Base-by-base conservation (phyloP, 2,797 vertebrate species). In the Denticeps clupeoides region DNA sequence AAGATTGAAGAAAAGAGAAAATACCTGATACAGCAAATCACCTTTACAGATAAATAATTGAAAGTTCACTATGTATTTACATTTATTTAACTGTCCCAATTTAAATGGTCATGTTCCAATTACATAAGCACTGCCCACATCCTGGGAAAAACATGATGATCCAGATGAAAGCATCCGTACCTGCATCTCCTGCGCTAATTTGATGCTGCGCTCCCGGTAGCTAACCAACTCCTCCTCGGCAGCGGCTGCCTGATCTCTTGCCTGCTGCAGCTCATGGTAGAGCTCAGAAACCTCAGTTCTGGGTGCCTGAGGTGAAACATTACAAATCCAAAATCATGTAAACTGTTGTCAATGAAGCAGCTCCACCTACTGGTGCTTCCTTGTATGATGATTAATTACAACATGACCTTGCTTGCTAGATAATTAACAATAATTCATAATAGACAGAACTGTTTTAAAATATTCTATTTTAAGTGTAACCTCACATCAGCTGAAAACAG, bases 151-250 rank as follows among this genome's bases (percentile, higher is more conserved):
- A n/a, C n/a, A n/a, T n/a, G n/a, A n/a, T n/a, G n/a, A n/a, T n/a
- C n/a, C n/a, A n/a, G n/a, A n/a, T n/a, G n/a, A n/a, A n/a, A n/a
- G n/a, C n/a, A n/a, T 33, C 4, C 21, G 7, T 61, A 82, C 79
- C 41, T 51, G 45, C 3, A 90, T 72, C 4, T 89, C 79, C 49
- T 85, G 76, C 53, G 85, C 69, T 41, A 90, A 81, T 52, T 77
- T 82, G 53, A 80, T 77, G 64, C 77, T 71, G 48, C 72, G 75
- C 65, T 89, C 72, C 76, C 70, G 86, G 64, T 65, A 87, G 71
- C 43, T 64, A 45, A 29, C 62, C 18, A 91, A 77, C 54, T 92
- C 81, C 75, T 88, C 84, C 70, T 84, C 82, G 55, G 82, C 73
- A 65, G 72, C 66, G 11, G 67, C 56, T 23, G 71, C 82, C 22